Evolutionary conservation across 2,797 vertebrate species (phyloP).

Genomic region (Argentina silus): DNA sequence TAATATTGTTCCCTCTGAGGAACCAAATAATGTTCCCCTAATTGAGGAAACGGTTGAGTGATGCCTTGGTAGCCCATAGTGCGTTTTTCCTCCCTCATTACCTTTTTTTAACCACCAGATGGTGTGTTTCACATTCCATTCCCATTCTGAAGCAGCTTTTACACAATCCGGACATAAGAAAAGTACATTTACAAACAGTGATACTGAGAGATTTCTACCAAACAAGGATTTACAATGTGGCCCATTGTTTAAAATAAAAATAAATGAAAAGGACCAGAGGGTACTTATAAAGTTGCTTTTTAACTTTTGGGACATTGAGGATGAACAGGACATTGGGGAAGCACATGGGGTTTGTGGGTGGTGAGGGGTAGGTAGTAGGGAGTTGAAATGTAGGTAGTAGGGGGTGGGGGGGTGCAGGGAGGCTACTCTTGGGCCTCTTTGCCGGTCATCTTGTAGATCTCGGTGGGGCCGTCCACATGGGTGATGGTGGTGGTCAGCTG

Average conservation of each 20-base stretch:
- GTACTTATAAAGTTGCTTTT: not conserved
- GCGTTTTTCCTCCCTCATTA: slow-evolving; percentile 5
- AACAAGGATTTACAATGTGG: slow-evolving; percentile 17
- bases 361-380: not conserved
- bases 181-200: slow-evolving; percentile 50
- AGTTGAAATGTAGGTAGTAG: not conserved
- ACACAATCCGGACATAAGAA: slow-evolving; percentile 38
- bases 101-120: slow-evolving; percentile 30
- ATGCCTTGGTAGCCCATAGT: not conserved
- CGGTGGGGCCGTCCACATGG: slow-evolving; percentile 89
- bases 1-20: not conserved
- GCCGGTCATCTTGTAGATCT: slow-evolving; percentile 93
- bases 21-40: not conserved
- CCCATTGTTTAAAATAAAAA: slow-evolving; percentile 43
- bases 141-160: slow-evolving; percentile 31
- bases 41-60: not conserved
- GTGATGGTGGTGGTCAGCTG: slow-evolving; percentile 97
- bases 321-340: slow-evolving; percentile 23
- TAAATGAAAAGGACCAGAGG: slow-evolving; percentile 37
- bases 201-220: slow-evolving; percentile 43
- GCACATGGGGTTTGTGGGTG: not conserved
- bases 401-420: not conserved
- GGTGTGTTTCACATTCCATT: slow-evolving; percentile 8
- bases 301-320: not conserved
- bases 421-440: slow-evolving; percentile 92